These are phyloP conservation scores for Parauchenoglanis punctatus DNA, from an alignment of 2,797 vertebrate species.

Conservation along the genomic window DNA sequence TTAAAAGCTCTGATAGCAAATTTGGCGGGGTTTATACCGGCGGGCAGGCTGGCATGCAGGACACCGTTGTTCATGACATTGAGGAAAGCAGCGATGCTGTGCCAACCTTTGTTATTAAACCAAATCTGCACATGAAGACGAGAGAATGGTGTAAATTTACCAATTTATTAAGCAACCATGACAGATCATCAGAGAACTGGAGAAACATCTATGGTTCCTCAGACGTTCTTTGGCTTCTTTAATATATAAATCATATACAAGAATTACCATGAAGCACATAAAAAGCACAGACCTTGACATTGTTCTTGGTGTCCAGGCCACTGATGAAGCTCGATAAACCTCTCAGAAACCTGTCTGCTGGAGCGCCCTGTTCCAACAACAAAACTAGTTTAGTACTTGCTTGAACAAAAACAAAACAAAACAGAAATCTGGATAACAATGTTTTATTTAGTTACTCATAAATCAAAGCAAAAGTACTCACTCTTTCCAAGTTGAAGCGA, in stretches of 20 bases:
- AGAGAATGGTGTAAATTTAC: neutral
- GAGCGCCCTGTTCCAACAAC: conserved; percentile 86
- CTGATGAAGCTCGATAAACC: conserved; percentile 88
- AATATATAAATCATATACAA: too few relatives aligned
- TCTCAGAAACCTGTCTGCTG: conserved; percentile 89
- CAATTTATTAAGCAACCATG: neutral
- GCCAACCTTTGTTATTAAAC: conserved; percentile 99
- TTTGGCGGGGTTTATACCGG: conserved; percentile 78
- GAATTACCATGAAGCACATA: neutral
- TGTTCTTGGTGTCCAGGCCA: conserved; percentile 90
- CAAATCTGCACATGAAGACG: conserved; percentile 81
- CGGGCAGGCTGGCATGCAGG: conserved; percentile 84
- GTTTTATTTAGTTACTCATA: neutral
- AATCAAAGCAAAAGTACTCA: conserved; percentile 61
- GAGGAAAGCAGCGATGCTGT: conserved; percentile 90
- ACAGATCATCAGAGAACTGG: neutral
- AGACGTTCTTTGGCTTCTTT: neutral
- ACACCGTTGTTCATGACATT: conserved; percentile 97
- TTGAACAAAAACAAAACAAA: neutral
- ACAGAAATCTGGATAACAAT: neutral
- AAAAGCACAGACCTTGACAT: conserved; percentile 85
- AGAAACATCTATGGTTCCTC: too few relatives aligned
- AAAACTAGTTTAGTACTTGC: neutral
- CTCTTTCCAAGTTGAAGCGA: conserved; percentile 84
- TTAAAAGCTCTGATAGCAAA: conserved; percentile 92